Percentiles rank a stretch among this genome's conserved stretches.
phyloP scores from a whole-genome alignment of 2,797 vertebrate species.

The Peromyscus aztecus region DNA sequence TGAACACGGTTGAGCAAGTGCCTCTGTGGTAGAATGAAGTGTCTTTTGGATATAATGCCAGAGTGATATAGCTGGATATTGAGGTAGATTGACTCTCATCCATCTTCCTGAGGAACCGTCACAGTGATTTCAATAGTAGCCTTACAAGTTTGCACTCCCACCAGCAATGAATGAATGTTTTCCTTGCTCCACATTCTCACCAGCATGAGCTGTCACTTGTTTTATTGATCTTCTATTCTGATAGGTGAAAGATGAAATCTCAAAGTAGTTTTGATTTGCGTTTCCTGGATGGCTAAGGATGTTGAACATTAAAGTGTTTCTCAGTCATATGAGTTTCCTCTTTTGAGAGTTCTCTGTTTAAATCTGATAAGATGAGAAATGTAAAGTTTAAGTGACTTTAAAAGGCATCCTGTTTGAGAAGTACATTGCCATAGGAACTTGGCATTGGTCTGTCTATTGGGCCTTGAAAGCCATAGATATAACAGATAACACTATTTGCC shows the following conservation, averaged over 20 bases:
- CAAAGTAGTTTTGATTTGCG: neutral
- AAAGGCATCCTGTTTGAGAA: slow-evolving; percentile 15
- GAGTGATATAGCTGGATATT: too few species aligned
- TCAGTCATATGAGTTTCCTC: neutral
- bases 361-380: neutral
- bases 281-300: neutral
- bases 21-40: too few species aligned
- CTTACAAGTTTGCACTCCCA: neutral
- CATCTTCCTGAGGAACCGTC: too few species aligned
- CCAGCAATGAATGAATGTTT: neutral
- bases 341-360: neutral
- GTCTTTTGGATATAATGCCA: too few species aligned
- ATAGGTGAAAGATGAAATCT: neutral
- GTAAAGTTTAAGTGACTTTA: slow-evolving; percentile 31
- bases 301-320: neutral
- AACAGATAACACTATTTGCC: neutral
- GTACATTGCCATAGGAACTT: neutral
- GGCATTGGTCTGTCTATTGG: neutral
- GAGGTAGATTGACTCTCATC: neutral
- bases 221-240: neutral
- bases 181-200: neutral
- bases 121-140: too few species aligned
- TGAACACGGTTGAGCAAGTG: neutral
- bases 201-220: neutral
- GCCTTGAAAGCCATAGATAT: neutral